Conservation (phyloP, 2,797 vertebrate genomes). For the Gorsachius magnificus region DNA sequence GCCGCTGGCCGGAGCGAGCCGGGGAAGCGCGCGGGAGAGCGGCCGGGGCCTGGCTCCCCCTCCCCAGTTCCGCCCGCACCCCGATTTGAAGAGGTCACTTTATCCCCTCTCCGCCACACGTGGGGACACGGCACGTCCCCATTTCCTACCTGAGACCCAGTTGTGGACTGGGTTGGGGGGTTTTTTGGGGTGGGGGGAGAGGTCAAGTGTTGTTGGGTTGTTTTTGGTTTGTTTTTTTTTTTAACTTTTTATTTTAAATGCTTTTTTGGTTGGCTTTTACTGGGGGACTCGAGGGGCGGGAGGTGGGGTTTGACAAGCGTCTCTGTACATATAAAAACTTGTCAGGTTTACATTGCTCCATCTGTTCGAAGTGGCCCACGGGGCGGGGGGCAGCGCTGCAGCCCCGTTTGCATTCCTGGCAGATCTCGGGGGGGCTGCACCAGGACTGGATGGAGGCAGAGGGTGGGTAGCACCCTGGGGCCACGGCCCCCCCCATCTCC, state of each 20-base stretch:
- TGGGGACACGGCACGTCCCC: neutral
- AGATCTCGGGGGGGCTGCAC: accelerated
- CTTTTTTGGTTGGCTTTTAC: conserved; percentile 4
- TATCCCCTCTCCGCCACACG: neutral
- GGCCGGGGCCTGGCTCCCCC: neutral
- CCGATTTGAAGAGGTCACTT: conserved; percentile 49
- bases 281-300: neutral
- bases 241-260: conserved; percentile 40
- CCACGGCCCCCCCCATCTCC: too few species aligned
- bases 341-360: conserved; percentile 5
- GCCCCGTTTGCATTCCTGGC: accelerated
- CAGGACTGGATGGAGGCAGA: neutral
- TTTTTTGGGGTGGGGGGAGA: neutral
- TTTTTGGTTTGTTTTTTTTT: neutral
- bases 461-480: neutral
- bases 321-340: conserved; percentile 45
- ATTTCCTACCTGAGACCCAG: neutral
- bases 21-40: neutral
- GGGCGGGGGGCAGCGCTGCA: neutral
- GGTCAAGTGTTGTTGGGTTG: neutral
- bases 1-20: neutral
- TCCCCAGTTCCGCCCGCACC: neutral
- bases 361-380: neutral
- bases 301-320: neutral
- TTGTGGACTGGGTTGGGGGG: neutral